Evolutionary conservation across 2,113 vertebrate genomes (phyloP), one percentile per base, ranked within the genome.

Genomic region (Bothrops jararaca): DNA sequence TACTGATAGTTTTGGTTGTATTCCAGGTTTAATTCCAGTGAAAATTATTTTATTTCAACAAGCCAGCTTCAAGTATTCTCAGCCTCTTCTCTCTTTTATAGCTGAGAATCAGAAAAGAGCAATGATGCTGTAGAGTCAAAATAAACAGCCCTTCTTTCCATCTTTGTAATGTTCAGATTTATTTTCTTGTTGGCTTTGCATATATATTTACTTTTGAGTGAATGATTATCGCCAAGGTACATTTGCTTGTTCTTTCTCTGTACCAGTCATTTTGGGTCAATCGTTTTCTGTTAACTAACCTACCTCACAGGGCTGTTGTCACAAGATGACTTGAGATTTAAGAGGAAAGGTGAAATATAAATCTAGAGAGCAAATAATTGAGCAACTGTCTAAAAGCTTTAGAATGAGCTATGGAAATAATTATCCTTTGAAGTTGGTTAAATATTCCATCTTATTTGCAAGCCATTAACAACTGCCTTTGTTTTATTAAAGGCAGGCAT

Each of bases 1-100:
- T 58, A 8, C 24, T 54, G 1, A 0, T 26, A 0, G 0, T 80
- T 24, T 48, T 45, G 15, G 1, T 56, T 24, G 13, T 29, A 22
- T 45, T 24, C 53, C 0, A 57, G 22, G 3, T 39, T 6, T 24
- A 15, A 42, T 80, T 60, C 26, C 24, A 85, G 26, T 50, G 86
- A 88, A 42, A 58, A 45, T 88, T 20, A 22, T 64, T 45, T 52
- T 60, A 2, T 52, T 92, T 88, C 48, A 12, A 50, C 7, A 1
- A 0, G 0, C 39, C 89, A 48, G 8, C 53, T 22, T 42, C 69
- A 85, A 29, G 23, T 45, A 10, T 3, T 23, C 26, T 56, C 26
- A 58, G 13, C 53, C 2, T 7, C 24, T 3, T n/a, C 23, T 26
- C 42, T 91, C 80, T 58, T 85, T 42, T 22, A 26, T 50, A 91